Base-by-base conservation (phyloP, 2,888 invertebrate species). In the Mayetiola destructor region DNA sequence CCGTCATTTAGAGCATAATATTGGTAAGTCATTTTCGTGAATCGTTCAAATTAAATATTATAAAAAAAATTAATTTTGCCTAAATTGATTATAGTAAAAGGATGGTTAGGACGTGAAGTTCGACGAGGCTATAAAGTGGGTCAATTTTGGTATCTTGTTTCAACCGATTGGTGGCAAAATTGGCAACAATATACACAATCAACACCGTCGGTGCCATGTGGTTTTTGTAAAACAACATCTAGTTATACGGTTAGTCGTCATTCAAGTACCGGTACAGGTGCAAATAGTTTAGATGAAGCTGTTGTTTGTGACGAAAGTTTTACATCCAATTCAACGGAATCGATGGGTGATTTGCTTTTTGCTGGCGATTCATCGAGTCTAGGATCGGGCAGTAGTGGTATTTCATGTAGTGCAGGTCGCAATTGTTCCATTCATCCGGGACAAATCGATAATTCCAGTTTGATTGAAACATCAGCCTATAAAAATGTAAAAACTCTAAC, bases 81-180 rank as follows among this genome's bases (percentile, higher is more conserved):
- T 9, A 10, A 14, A 16, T 56, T 40, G 39, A 56, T 66, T 68
- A 48, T 67, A 78, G 86, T 85, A 12, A 78, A 82, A 60, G 85
- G 87, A 1, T 93, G 92, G 92, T 68, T 91, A 60, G 78, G 82
- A 2, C 77, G 92, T 40, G 88, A 88, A 67, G 82, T 83, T 62
- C 75, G 79, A 53, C 78, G 87, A 52, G 87, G 88, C 0, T 82
- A 85, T 67, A 74, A 80, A 52, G 81, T 85, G 57, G 90, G 89
- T 0, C 89, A 91, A 73, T 85, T 88, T 72, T 92, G 91, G 90
- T 92, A 90, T 76, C 78, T 93, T 61, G 80, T 92, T 59, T 79
- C 84, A 1, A 81, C 83, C 52, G 84, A 85, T 63, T 93, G 93
- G 93, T 93, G 91, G 91, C 79, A 79, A 60, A 74, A 75, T 14